These are phyloP conservation scores for Protodeltote pygarga DNA, from an alignment of 2,888 invertebrate genomes.

Conservation along the genomic window DNA sequence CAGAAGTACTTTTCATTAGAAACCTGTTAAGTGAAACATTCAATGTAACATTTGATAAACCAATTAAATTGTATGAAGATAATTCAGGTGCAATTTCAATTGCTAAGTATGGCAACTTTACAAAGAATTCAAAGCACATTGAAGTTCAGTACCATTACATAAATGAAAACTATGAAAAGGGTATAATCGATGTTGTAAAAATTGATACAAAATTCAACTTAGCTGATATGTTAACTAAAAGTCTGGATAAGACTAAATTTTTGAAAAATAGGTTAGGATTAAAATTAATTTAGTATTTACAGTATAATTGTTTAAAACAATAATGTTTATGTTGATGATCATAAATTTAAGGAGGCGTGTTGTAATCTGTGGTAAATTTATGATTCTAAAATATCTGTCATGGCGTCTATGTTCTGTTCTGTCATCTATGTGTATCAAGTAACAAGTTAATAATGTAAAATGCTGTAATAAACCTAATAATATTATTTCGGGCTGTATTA, in stretches of 20 bases:
- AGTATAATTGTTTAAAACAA: too few relatives aligned
- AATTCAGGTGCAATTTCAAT: slow-evolving; percentile 46
- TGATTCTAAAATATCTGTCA: too few relatives aligned
- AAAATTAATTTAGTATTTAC: not conserved
- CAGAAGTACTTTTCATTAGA: slow-evolving; percentile 39
- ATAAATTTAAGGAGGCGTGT: too few relatives aligned
- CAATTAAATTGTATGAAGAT: slow-evolving; percentile 52
- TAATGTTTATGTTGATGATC: too few relatives aligned
- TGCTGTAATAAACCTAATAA: too few relatives aligned
- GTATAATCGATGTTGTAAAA: slow-evolving; percentile 50
- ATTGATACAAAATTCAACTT: slow-evolving; percentile 38
- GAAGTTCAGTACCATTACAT: slow-evolving; percentile 30
- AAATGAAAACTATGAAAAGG: slow-evolving; percentile 46
- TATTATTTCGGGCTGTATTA: too few relatives aligned
- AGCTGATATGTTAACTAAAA: slow-evolving; percentile 43
- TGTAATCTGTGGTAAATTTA: too few relatives aligned
- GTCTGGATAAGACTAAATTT: slow-evolving; percentile 28
- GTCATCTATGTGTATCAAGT: too few relatives aligned
- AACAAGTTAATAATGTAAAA: too few relatives aligned
- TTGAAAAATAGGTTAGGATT: slow-evolving; percentile 3
- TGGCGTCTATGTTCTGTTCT: too few relatives aligned
- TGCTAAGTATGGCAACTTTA: slow-evolving; percentile 26
- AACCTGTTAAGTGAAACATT: slow-evolving; percentile 36
- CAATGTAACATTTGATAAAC: slow-evolving; percentile 15
- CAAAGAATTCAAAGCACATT: slow-evolving; percentile 42